Evolutionary conservation across 2,113 vertebrate genomes (phyloP).

Genomic region (Regulus satrapa): DNA sequence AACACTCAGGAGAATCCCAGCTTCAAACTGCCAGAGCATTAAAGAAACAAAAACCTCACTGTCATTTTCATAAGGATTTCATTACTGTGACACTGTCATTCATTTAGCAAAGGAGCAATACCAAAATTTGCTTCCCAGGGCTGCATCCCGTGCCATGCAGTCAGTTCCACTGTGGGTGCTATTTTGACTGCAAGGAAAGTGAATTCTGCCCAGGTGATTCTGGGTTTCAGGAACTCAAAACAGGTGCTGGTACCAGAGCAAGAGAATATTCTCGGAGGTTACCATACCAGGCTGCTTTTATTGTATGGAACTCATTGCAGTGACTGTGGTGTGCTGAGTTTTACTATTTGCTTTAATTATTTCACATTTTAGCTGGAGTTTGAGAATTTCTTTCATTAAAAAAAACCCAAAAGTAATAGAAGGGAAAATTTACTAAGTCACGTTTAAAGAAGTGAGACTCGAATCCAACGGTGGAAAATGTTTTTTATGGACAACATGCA

Average conservation of each 20-base stretch:
- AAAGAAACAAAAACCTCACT: background rate
- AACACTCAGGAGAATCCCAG: background rate
- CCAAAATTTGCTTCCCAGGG: background rate
- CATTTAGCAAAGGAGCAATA: background rate
- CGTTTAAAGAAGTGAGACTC: background rate
- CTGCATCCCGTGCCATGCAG: background rate
- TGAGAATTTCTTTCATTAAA: background rate
- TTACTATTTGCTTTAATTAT: background rate
- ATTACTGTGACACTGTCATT: background rate
- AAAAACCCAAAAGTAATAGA: background rate
- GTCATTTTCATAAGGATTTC: background rate
- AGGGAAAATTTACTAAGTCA: background rate
- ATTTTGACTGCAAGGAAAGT: background rate
- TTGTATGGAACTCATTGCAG: background rate
- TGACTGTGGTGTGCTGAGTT: background rate
- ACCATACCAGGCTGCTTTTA: background rate
- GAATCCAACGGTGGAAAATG: background rate
- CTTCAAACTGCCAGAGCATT: background rate
- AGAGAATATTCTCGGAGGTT: background rate
- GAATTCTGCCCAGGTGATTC: background rate
- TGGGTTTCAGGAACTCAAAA: background rate
- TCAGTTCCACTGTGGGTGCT: background rate
- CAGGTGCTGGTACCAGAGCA: background rate
- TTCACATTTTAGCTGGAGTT: background rate
- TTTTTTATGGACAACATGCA: background rate